Evolutionary conservation across 2,888 invertebrate species (phyloP).

Genomic region (Chrysina gloriosa): DNA sequence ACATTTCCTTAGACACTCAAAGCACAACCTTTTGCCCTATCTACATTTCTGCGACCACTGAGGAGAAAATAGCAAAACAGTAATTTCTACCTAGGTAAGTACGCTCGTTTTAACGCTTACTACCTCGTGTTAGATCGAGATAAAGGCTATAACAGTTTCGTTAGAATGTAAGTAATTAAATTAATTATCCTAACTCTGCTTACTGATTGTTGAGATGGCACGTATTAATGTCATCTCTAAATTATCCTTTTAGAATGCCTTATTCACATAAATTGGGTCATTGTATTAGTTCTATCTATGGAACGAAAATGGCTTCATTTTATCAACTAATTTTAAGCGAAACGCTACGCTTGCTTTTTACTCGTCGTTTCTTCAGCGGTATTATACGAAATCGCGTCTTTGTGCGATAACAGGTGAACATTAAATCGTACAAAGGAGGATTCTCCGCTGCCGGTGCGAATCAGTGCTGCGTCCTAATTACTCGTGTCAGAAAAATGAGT

Average conservation of each 20-base stretch:
- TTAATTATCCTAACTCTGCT: too few species aligned
- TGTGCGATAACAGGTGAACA: constrained; percentile 2
- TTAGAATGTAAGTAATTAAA: too few species aligned
- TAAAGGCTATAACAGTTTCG: too few species aligned
- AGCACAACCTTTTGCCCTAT: too few species aligned
- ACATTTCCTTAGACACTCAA: too few species aligned
- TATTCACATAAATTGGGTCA: background rate
- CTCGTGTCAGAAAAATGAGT: constrained; percentile 12
- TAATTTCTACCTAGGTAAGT: too few species aligned
- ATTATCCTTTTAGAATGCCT: background rate
- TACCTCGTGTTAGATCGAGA: too few species aligned
- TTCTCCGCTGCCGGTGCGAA: background rate
- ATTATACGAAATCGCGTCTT: constrained; percentile 2
- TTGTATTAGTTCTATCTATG: background rate
- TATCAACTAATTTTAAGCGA: background rate
- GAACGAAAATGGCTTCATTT: constrained; percentile 3
- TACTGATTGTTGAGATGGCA: too few species aligned
- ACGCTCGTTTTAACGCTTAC: too few species aligned
- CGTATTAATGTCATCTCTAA: too few species aligned
- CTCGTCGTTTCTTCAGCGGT: background rate
- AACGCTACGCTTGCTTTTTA: background rate
- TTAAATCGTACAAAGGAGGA: constrained; percentile 13
- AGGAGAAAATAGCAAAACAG: too few species aligned
- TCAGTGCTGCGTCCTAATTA: constrained; percentile 21
- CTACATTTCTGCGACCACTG: too few species aligned